Conservation (phyloP, 2,888 invertebrate species). For the Bedellia somnulentella region DNA sequence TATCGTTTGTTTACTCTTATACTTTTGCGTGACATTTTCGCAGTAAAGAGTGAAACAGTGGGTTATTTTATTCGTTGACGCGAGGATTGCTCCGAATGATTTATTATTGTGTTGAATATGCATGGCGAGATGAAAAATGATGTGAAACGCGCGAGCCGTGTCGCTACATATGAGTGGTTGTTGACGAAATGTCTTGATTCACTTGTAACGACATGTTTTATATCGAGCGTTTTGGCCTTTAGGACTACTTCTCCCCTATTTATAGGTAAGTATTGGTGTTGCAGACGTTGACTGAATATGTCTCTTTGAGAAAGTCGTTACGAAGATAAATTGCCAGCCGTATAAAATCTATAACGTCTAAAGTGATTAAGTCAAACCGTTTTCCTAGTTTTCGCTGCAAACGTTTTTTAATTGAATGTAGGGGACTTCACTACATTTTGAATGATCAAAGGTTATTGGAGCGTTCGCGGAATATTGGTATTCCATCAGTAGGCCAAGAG, state of each 20-base stretch:
- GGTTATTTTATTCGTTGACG: constrained; percentile 42
- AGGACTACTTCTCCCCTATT: no score
- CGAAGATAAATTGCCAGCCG: constrained; percentile 44
- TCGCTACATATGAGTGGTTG: constrained; percentile 21
- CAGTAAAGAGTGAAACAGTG: constrained; percentile 36
- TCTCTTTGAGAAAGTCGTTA: constrained; percentile 45
- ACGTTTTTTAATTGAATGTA: constrained; percentile 10
- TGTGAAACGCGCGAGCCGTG: constrained; percentile 29
- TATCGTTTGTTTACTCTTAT: constrained; percentile 45
- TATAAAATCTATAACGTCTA: constrained; percentile 37
- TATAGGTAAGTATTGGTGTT: no score
- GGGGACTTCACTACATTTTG: no score
- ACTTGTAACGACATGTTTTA: no score
- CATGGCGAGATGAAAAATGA: constrained; percentile 58
- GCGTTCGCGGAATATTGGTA: no score
- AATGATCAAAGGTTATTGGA: no score
- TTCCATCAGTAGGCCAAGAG: no score
- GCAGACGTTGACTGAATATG: no score
- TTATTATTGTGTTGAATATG: constrained; percentile 57
- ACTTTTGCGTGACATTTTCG: constrained; percentile 37
- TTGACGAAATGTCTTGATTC: constrained; percentile 5
- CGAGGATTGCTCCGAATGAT: constrained; percentile 43
- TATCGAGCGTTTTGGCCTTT: no score
- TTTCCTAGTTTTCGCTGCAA: constrained; percentile 17
- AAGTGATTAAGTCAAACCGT: constrained; percentile 25